phyloP scores from a whole-genome alignment of 2,888 invertebrate species.

The Nezara viridula region DNA sequence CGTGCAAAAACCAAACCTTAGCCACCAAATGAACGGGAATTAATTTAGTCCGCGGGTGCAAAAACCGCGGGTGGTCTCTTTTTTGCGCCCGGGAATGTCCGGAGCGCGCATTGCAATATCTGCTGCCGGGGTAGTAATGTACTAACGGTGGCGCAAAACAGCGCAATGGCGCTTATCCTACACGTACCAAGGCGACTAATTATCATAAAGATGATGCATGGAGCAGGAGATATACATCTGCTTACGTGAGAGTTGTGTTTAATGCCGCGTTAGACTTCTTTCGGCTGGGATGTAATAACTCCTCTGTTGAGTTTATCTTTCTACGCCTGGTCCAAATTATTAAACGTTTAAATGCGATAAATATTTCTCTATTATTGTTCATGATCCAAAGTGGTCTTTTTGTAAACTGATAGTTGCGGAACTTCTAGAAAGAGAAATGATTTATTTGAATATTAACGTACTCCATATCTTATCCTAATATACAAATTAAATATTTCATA shows the following conservation, averaged over 20 bases:
- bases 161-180: conserved; percentile 23
- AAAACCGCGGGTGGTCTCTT: not conserved
- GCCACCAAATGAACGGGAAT: conserved; percentile 47
- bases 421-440: not conserved
- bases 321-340: not conserved
- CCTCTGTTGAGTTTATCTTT: conserved; percentile 21
- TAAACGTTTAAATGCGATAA: not conserved
- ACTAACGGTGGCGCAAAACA: conserved; percentile 12
- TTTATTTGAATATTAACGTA: not conserved
- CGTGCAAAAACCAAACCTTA: conserved; percentile 4
- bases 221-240: conserved; percentile 11
- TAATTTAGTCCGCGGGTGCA: conserved; percentile 6
- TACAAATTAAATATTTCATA: too few species aligned
- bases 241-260: conserved; percentile 16
- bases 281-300: not conserved
- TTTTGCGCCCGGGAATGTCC: not conserved
- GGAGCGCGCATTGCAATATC: conserved; percentile 32
- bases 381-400: not conserved
- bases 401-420: not conserved
- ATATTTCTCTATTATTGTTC: not conserved
- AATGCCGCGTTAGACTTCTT: not conserved
- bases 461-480: too few species aligned
- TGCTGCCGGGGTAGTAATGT: not conserved
- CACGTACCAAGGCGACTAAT: not conserved
- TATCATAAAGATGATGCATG: conserved; percentile 1